phyloP scores from a whole-genome alignment of 1,140 invertebrate genomes.

The Drosophila melanogaster region DNA sequence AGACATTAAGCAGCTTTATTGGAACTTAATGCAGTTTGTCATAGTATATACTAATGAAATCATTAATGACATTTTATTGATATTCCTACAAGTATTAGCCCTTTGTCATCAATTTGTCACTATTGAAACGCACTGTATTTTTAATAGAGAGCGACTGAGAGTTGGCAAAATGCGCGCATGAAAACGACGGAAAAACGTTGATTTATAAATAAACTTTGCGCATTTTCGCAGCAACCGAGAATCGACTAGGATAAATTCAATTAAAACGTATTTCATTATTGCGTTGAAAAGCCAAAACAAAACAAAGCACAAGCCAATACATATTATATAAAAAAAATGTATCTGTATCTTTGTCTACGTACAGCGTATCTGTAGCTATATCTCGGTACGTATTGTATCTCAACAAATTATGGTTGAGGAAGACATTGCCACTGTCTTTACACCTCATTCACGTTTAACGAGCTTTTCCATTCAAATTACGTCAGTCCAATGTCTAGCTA shows the following conservation, averaged over 20 bases:
- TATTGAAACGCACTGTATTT: conserved; percentile 24
- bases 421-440: conserved; percentile 53
- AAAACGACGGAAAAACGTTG: conserved; percentile 43
- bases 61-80: neutral
- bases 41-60: no score
- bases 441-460: conserved; percentile 68
- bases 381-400: conserved; percentile 31
- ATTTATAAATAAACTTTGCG: conserved; percentile 71
- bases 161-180: conserved; percentile 56
- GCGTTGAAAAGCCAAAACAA: conserved; percentile 57
- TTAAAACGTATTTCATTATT: conserved; percentile 78
- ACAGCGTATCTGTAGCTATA: conserved; percentile 6
- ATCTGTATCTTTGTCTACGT: conserved; percentile 26
- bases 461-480: conserved; percentile 63
- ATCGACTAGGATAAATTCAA: conserved; percentile 69
- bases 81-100: neutral
- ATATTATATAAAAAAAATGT: conserved; percentile 70
- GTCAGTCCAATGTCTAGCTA: conserved; percentile 51
- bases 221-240: conserved; percentile 60
- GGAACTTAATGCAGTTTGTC: no score
- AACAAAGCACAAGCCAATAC: conserved; percentile 39
- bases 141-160: conserved; percentile 30
- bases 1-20: no score
- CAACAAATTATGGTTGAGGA: conserved; percentile 58
- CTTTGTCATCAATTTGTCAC: conserved; percentile 1